Conservation (phyloP, 53 echinoderm and acorn worm species). For the Pentamera pediparva region DNA sequence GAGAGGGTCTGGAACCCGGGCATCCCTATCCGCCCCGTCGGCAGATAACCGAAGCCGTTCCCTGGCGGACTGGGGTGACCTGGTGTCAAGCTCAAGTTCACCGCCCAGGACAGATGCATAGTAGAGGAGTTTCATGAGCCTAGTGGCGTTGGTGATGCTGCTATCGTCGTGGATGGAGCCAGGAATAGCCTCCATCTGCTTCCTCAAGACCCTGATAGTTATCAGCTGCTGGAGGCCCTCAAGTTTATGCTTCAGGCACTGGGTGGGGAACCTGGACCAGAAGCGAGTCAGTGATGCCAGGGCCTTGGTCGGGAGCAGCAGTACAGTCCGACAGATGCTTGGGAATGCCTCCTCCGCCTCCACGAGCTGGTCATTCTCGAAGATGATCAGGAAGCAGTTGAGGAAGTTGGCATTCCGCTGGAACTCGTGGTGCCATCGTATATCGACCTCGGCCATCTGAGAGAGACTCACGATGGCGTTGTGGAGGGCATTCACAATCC, state of each 20-base stretch:
- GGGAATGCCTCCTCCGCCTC: constrained; percentile 92
- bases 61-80: constrained; percentile 29
- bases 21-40: constrained; percentile 57
- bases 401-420: constrained; percentile 58
- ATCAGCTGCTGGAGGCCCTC: constrained; percentile 90
- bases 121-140: constrained; percentile 80
- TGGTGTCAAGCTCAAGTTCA: constrained; percentile 37
- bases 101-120: constrained; percentile 91
- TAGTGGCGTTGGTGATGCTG: constrained; percentile 66
- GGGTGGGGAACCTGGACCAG: constrained; percentile 68
- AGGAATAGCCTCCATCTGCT: constrained; percentile 51
- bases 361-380: constrained; percentile 87
- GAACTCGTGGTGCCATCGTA: constrained; percentile 58
- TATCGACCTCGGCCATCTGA: constrained; percentile 71
- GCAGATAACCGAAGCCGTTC: constrained; percentile 56
- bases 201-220: constrained; percentile 81
- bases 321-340: constrained; percentile 75
- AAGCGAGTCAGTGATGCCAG: constrained; percentile 60
- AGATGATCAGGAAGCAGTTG: constrained; percentile 80
- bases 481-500: constrained; percentile 74
- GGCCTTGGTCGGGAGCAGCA: constrained; percentile 66
- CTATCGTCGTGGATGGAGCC: constrained; percentile 62
- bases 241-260: constrained; percentile 75
- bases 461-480: constrained; percentile 73
- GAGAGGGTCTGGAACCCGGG: constrained; percentile 67